phyloP scores from a whole-genome alignment of 2,888 invertebrate species.

The Drosophila helvetica region DNA sequence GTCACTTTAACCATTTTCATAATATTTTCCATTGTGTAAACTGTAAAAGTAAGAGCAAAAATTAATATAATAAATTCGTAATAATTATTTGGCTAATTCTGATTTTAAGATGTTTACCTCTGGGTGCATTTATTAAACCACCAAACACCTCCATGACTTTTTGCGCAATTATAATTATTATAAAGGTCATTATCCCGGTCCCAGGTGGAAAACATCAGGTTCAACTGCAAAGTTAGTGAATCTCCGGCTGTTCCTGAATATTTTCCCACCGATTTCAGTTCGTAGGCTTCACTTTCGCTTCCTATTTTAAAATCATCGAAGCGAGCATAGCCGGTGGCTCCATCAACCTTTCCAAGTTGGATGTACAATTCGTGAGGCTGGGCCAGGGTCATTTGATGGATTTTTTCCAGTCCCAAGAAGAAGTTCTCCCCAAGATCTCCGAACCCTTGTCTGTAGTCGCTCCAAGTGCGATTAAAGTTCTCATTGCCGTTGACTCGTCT shows the following conservation, averaged over 20 bases:
- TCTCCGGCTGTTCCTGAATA: slow-evolving; percentile 12
- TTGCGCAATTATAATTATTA: too few species aligned
- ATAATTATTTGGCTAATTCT: too few species aligned
- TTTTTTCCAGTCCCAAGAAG: slow-evolving; percentile 3
- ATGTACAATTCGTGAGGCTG: slow-evolving; percentile 5
- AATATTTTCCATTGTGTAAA: too few species aligned
- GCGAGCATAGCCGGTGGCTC: background rate
- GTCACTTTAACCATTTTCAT: background rate
- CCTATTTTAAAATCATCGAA: slow-evolving; percentile 8
- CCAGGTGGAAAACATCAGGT: too few species aligned
- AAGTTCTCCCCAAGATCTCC: background rate
- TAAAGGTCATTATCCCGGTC: too few species aligned
- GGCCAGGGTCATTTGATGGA: background rate
- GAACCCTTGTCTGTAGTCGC: slow-evolving; percentile 8
- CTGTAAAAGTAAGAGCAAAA: too few species aligned
- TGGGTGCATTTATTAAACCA: accelerated
- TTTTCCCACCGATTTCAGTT: background rate
- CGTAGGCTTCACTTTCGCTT: slow-evolving; percentile 1
- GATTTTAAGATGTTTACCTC: too few species aligned
- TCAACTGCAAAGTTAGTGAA: background rate
- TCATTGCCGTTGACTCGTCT: background rate
- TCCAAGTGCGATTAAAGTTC: background rate
- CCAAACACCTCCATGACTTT: too few species aligned
- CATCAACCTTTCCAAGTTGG: background rate
- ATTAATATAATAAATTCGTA: too few species aligned